phyloP scores from a whole-genome alignment of 1,140 invertebrate species.

The Copidosoma floridanum region DNA sequence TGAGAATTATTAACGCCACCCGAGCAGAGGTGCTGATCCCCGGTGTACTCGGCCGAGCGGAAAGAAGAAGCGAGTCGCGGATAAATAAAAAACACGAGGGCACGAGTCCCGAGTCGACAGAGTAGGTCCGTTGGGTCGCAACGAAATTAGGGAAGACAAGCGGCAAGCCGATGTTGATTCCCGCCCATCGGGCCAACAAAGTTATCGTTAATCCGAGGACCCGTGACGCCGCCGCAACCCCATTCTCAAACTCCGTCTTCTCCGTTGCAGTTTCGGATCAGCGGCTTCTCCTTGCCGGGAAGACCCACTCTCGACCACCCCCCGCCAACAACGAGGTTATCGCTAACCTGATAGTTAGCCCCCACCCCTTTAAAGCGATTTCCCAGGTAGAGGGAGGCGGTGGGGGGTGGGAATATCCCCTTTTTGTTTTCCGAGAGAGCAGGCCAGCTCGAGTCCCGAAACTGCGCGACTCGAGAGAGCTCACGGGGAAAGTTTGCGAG shows the following conservation, averaged over 20 bases:
- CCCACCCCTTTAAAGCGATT: slow-evolving; percentile 12
- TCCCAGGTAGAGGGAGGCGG: not conserved
- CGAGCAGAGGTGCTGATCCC: not conserved
- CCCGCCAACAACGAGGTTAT: slow-evolving; percentile 34
- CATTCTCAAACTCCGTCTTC: not conserved
- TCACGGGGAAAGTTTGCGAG: slow-evolving; percentile 7
- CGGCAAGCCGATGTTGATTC: slow-evolving; percentile 11
- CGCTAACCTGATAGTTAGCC: slow-evolving; percentile 45
- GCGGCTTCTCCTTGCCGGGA: not conserved
- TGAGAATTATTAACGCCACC: too few relatives aligned
- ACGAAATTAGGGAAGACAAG: slow-evolving; percentile 17
- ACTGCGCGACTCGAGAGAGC: too few relatives aligned
- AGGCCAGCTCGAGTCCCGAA: not conserved
- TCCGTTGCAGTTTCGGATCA: not conserved
- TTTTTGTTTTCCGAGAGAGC: not conserved
- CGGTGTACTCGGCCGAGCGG: not conserved
- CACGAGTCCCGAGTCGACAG: too few relatives aligned
- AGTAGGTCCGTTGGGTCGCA: too few relatives aligned
- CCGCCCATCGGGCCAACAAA: not conserved
- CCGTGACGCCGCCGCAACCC: too few relatives aligned
- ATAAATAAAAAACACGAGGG: too few relatives aligned
- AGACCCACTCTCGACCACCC: not conserved
- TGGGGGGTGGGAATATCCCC: not conserved
- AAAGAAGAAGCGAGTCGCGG: not conserved
- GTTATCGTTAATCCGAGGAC: slow-evolving; percentile 15